A percentile compares a stretch with the other conserved stretches of the same genome.
Conservation (phyloP, 2,797 vertebrate genomes). For the Coreius guichenoti region DNA sequence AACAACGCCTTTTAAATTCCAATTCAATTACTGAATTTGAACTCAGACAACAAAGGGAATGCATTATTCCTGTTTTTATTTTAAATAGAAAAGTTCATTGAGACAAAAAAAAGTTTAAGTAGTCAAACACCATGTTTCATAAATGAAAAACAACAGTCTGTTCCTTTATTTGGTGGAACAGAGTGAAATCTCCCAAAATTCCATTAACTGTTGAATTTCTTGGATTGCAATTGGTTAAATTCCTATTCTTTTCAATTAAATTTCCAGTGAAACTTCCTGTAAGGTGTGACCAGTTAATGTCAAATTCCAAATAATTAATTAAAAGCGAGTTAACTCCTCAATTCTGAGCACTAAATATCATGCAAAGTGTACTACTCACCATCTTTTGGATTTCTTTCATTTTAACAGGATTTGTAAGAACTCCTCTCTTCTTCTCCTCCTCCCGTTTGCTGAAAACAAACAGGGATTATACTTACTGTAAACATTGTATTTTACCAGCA, state of each 20-base stretch:
- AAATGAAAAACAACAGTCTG: background rate
- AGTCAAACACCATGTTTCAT: background rate
- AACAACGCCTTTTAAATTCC: background rate
- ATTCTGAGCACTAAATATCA: background rate
- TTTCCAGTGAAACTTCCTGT: background rate
- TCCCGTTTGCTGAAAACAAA: conserved; percentile 86
- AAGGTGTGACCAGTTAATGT: background rate
- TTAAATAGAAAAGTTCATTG: background rate
- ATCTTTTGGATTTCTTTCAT: conserved; percentile 97
- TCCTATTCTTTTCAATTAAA: background rate
- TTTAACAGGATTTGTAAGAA: conserved; percentile 94
- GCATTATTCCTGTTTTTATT: background rate
- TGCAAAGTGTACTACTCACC: conserved; percentile 57
- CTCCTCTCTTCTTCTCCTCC: conserved; percentile 93
- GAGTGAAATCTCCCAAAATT: background rate
- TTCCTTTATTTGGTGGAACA: background rate
- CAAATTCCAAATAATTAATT: background rate
- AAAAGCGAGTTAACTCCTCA: background rate
- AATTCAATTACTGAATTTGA: background rate
- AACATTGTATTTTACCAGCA: background rate
- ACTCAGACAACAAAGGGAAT: background rate
- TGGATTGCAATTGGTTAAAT: background rate
- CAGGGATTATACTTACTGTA: background rate
- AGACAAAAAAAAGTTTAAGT: no score
- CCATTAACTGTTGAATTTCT: background rate